Evolutionary conservation across 2,797 vertebrate genomes (phyloP), one percentile per base, ranked within the genome.

Genomic region (Anguilla marmorata): DNA sequence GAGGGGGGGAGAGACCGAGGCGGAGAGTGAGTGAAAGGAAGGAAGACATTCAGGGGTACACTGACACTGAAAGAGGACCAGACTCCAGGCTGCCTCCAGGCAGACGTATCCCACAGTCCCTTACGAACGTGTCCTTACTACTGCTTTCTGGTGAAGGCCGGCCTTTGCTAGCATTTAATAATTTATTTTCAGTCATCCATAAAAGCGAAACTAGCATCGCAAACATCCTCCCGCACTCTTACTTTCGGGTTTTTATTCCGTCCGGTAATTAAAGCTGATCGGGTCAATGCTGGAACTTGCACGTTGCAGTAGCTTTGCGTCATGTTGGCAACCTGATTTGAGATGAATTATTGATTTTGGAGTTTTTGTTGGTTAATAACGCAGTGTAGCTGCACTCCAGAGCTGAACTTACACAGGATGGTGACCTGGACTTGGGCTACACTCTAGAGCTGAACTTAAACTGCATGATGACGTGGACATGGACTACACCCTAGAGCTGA

Each of bases 1-100:
- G 91, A 60, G 76, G 92, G 93, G 93, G 92, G 93, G 89, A 89
- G 66, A 0, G 30, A 37, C 4, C n/a, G 14, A 19, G n/a, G 84
- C 2, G 2, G 19, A 33, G 84, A 89, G 88, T 85, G 9, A 90
- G 88, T 52, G 85, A 2, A 6, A 27, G 45, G 19, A 3, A 27
- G 45, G 19, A 3, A 14, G 45, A 52, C 2, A 2, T 1, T 7
- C 16, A 52, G 37, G 52, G n/a, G 82, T 54, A n/a, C 12, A 54
- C 24, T 12, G 50, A 56, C 14, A 54, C 45, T 37, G 76, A 80
- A 7, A 11, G 85, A 79, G 86, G 45, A 1, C 76, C 21, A 41
- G 21, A 9, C 48, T 50, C 33, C 21, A 0, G 21, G 30, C 27
- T 0, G 12, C 48, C 3, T 87, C 16, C 56, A 14, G 84, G 7